A percentile compares a stretch with the other conserved stretches of the same genome.
Evolutionary conservation across 2,797 vertebrate genomes (phyloP).

Genomic region (Hafferia zeledoni): DNA sequence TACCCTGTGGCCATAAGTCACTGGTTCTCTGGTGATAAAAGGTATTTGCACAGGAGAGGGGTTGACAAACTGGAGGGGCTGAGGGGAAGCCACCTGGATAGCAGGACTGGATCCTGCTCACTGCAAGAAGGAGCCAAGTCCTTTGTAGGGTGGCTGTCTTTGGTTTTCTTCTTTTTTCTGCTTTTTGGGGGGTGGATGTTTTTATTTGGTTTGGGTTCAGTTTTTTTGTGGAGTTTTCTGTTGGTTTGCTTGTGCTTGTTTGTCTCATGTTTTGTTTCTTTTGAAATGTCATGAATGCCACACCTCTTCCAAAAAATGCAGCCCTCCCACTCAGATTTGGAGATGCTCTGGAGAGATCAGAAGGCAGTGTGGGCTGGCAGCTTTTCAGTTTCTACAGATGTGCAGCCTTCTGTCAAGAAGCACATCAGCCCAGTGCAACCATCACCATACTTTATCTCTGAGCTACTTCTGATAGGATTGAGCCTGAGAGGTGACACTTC

Average conservation of each 20-base stretch:
- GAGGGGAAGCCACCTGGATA: rapidly evolving
- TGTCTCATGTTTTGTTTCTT: not conserved
- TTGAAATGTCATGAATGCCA: not conserved
- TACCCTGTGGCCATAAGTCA: too few species aligned
- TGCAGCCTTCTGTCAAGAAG: not conserved
- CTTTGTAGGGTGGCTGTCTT: not conserved
- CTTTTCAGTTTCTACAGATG: not conserved
- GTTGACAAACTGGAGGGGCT: rapidly evolving
- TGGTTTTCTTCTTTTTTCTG: rapidly evolving
- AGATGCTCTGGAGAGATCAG: not conserved
- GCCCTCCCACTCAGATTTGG: not conserved
- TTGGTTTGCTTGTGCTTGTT: not conserved
- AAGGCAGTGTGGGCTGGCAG: rapidly evolving
- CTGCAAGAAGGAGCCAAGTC: rapidly evolving
- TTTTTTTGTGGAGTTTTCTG: too few species aligned
- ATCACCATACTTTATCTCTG: rapidly evolving
- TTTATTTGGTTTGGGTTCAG: not conserved
- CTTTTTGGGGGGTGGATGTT: rapidly evolving
- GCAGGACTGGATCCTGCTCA: rapidly evolving
- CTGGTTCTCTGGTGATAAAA: not conserved
- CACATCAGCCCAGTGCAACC: not conserved
- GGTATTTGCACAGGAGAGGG: not conserved
- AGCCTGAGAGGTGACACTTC: not conserved
- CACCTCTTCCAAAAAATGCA: not conserved
- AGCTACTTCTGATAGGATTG: not conserved